Conservation (phyloP, 1,140 invertebrate genomes). For the Laupala kohalensis region DNA sequence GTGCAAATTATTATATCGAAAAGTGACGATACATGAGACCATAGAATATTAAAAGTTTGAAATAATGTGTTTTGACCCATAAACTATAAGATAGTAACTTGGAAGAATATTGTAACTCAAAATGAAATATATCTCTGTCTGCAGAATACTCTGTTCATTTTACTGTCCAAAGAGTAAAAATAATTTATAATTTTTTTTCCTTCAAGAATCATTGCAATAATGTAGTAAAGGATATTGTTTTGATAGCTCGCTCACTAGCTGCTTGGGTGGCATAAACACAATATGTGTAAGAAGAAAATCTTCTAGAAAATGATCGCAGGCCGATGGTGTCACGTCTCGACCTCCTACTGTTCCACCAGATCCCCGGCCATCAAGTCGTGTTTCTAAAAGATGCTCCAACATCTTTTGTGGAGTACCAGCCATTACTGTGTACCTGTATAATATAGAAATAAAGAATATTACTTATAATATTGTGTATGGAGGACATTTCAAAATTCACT, state of each 20-base stretch:
- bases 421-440: conserved; percentile 71
- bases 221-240: conserved; percentile 57
- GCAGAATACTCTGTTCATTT: not conserved
- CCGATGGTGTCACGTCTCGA: conserved; percentile 27
- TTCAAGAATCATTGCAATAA: no score
- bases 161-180: not conserved
- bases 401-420: conserved; percentile 78
- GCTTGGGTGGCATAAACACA: conserved; percentile 68
- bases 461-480: not conserved
- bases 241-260: conserved; percentile 60
- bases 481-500: no score
- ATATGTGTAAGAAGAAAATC: conserved; percentile 81
- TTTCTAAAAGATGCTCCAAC: conserved; percentile 75
- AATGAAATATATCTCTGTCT: not conserved
- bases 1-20: not conserved
- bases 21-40: no score
- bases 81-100: no score
- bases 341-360: conserved; percentile 25
- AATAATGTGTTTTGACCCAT: not conserved
- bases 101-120: no score
- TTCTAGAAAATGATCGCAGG: conserved; percentile 59
- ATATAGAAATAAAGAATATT: conserved; percentile 5
- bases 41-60: not conserved
- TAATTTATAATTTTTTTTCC: no score
- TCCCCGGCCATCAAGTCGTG: conserved; percentile 48